Evolutionary conservation across 1,140 invertebrate species (phyloP), one percentile per base, ranked within the genome.

Genomic region (Pseudomyrmex cubaensis): DNA sequence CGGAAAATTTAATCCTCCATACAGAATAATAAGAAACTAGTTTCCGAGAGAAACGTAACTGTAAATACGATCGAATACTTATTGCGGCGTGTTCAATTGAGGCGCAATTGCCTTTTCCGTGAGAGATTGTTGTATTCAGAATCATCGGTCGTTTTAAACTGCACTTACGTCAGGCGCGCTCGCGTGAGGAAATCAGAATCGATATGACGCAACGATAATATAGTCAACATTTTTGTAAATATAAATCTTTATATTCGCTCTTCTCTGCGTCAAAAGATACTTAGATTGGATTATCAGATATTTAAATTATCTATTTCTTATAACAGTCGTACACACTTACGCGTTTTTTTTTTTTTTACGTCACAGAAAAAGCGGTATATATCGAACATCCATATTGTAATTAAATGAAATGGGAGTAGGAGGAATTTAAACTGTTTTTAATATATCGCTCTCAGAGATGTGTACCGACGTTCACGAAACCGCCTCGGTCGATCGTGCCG

Each of bases 301-400:
- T 25, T 25, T 25, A 3, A 35, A 1, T 35, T 35, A 35, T 35
- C 3, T 35, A 7, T 35, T 35, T 35, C 35, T 35, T 35, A 35
- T 35, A 35, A 35, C 66, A 70, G 44, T 61, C 35, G 35, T 64
- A 80, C 15, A 25, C 69, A 70, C 70, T 69, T 48, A 20, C 69
- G 46, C 64, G 35, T 69, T 70, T 80, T 78, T 46, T 35, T 35
- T 35, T 35, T 35, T 5, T 35, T 35, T 35, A 35, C 10, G 9
- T 25, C 3, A 2, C 25, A 25, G 35, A 12, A 25, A 13, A 44
- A 67, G 54, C 22, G 15, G 20, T 25, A 35, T 62, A 15, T 57
- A 57, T 67, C 76, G 35, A 48, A 8, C 44, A 13, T 7, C 48
- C 70, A 7, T 72, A 59, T 66, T 80, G 35, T 35, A 70, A 80